A percentile compares a stretch with the other conserved stretches of the same genome.
These are phyloP conservation scores for Spheniscus humboldti DNA, from an alignment of 2,797 vertebrate genomes.

Conservation along the genomic window DNA sequence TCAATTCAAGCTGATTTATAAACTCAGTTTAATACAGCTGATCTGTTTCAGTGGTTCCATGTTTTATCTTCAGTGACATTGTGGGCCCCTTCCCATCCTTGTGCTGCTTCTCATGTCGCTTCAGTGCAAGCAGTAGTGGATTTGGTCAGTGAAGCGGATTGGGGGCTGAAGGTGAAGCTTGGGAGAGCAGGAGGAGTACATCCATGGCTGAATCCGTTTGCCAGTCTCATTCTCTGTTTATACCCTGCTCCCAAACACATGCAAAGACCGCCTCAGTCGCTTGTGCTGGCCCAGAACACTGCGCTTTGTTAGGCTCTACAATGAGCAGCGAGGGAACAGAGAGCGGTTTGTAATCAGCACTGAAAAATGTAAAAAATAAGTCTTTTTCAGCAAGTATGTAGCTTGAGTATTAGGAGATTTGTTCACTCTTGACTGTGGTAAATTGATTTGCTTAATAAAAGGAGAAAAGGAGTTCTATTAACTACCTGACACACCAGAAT, in stretches of 20 bases:
- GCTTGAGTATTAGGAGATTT: not conserved
- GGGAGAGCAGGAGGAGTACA: not conserved
- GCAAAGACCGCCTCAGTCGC: rapidly evolving
- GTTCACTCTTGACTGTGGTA: not conserved
- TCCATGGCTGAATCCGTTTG: not conserved
- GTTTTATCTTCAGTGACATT: not conserved
- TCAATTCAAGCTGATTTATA: not conserved
- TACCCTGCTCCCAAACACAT: not conserved
- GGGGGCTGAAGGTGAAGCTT: not conserved
- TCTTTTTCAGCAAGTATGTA: not conserved
- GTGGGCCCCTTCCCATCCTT: not conserved
- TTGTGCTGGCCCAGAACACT: not conserved
- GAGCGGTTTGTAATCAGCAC: not conserved
- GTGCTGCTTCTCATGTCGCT: not conserved
- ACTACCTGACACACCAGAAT: not conserved
- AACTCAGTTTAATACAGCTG: not conserved
- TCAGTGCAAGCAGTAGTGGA: not conserved
- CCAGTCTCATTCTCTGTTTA: not conserved
- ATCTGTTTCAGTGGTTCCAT: not conserved
- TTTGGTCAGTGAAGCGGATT: not conserved
- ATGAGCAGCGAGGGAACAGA: not conserved
- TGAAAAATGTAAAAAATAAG: not conserved
- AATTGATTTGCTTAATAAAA: not conserved
- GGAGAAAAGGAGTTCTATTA: not conserved
- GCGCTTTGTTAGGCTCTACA: not conserved